phyloP scores from a whole-genome alignment of 2,888 invertebrate genomes.

The Dryocosmus kuriphilus region DNA sequence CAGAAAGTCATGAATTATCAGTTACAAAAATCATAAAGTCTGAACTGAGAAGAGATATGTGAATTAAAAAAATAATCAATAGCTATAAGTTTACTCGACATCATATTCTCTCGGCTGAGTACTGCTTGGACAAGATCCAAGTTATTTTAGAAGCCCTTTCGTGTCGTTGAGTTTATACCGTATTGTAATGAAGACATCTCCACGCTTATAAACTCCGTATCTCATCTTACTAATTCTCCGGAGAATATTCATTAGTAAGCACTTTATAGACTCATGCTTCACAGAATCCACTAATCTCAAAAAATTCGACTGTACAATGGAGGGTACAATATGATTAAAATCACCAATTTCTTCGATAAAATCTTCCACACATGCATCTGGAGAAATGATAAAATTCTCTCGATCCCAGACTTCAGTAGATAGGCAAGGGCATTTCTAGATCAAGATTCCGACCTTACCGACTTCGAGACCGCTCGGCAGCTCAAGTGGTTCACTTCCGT shows the following conservation, averaged over 20 bases:
- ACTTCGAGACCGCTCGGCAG: too few species aligned
- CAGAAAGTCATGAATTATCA: neutral
- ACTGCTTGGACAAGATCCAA: slow-evolving; percentile 25
- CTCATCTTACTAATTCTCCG: slow-evolving; percentile 31
- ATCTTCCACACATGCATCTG: neutral
- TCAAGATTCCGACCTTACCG: too few species aligned
- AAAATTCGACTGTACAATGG: slow-evolving; percentile 19
- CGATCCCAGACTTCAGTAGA: neutral
- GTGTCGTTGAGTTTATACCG: slow-evolving; percentile 29
- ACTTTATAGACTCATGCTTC: slow-evolving; percentile 19
- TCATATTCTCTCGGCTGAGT: slow-evolving; percentile 4
- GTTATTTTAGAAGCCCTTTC: slow-evolving; percentile 32
- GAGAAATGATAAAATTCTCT: neutral
- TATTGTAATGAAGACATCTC: slow-evolving; percentile 40
- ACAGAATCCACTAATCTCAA: neutral
- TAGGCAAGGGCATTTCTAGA: too few species aligned
- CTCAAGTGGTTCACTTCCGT: too few species aligned
- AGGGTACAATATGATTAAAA: slow-evolving; percentile 3
- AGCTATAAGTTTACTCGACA: neutral
- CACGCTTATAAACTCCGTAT: slow-evolving; percentile 23
- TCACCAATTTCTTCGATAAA: neutral
- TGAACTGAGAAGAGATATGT: neutral
- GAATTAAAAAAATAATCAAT: neutral
- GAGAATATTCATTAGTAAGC: slow-evolving; percentile 34
- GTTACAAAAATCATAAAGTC: neutral